These are phyloP conservation scores for Erithacus rubecula DNA, from an alignment of 2,797 vertebrate species.

Conservation along the genomic window DNA sequence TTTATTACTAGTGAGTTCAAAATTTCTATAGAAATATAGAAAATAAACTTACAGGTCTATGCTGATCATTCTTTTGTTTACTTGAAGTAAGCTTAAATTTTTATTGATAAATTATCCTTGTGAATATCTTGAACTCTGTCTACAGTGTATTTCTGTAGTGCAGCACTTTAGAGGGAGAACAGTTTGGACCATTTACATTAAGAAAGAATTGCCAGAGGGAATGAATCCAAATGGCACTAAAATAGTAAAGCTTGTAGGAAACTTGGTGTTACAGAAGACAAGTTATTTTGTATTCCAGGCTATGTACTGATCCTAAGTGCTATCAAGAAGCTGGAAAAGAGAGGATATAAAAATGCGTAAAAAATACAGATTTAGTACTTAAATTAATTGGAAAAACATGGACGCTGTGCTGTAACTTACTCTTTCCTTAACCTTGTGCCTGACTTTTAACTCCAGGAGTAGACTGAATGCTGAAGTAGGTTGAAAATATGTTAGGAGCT, in stretches of 20 bases:
- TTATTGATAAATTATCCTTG: slow-evolving; percentile 18
- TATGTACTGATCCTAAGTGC: slow-evolving; percentile 3
- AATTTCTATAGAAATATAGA: background rate
- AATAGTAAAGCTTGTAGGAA: slow-evolving; percentile 36
- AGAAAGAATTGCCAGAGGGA: slow-evolving; percentile 49
- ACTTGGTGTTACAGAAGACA: slow-evolving; percentile 4
- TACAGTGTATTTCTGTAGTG: slow-evolving; percentile 10
- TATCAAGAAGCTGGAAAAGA: slow-evolving; percentile 13
- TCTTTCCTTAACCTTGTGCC: background rate
- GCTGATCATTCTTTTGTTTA: slow-evolving; percentile 1
- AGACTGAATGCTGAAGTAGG: slow-evolving; percentile 6
- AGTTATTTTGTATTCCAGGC: slow-evolving; percentile 40
- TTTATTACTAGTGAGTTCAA: background rate
- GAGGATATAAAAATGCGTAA: background rate
- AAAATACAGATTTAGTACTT: slow-evolving; percentile 18
- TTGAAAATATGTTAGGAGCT: background rate
- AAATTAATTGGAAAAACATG: slow-evolving; percentile 26
- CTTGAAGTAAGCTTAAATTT: background rate
- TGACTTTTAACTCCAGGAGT: slow-evolving; percentile 1
- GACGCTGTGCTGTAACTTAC: background rate
- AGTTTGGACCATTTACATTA: slow-evolving; percentile 35
- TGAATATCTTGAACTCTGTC: background rate
- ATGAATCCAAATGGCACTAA: slow-evolving; percentile 48
- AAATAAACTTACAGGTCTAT: background rate
- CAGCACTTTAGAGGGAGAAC: background rate